Base-by-base conservation (phyloP, 2,888 invertebrate species). In the Phania funesta region DNA sequence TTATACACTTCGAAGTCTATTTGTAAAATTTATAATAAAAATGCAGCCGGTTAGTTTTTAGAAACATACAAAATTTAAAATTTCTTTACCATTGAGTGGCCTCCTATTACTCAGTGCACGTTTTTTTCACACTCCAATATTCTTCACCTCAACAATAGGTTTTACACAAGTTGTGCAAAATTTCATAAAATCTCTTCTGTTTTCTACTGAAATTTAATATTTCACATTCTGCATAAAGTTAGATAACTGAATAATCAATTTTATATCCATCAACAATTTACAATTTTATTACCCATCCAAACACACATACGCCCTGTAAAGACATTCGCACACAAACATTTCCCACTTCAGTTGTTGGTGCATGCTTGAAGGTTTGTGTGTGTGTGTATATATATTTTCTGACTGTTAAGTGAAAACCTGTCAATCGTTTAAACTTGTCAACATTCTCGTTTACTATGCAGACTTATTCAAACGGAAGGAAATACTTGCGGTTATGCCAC, bases 401-500 rank as follows among this genome's bases (percentile, higher is more conserved):
- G n/a, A n/a, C n/a, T n/a, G 58, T 65, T 65, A 82, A 82, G 74
- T 82, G 82, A 78, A 82, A 78, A 71, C 58, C 82, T 82, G 82
- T 78, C 82, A 82, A 74, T 70, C 82, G 78, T 82, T 82, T 78
- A 82, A 82, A 74, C 82, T 82, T 82, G 82, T 78, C 82, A 82
- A 82, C 82, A 74, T 78, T 82, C 78, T 82, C 73, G 78, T 82
- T 82, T 70, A 38, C 73, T 58, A 58, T 82, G 74, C 78, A 78
- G 73, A 78, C 74, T 44, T 64, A 78, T 68, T 74, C 68, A 82
- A 82, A 78, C 82, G 82, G 82, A 82, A 82, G 82, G 82, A 82
- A 78, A 82, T 82, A 82, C 82, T 82, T 82, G 82, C 82, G 82
- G 82, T 82, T 82, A 82, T 78, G 82, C 74, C 82, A 82, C 82